phyloP scores from a whole-genome alignment of 2,888 invertebrate species.

The Patella caerulea region DNA sequence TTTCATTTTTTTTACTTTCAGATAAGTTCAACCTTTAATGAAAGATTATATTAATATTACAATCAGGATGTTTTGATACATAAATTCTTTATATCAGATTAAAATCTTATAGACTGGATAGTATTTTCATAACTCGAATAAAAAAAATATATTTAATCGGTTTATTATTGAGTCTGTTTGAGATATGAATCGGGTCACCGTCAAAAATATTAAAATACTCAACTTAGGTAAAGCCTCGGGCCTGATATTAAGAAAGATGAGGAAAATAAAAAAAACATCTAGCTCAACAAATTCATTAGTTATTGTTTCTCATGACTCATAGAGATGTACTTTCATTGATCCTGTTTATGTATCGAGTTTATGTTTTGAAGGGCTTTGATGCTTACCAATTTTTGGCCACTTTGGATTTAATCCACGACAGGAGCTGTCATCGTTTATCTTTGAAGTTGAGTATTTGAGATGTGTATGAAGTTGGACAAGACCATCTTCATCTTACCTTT shows the following conservation, averaged over 20 bases:
- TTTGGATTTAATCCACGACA: not conserved
- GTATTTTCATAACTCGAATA: too few species aligned
- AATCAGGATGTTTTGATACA: too few species aligned
- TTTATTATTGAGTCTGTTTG: too few species aligned
- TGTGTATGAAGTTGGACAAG: not conserved
- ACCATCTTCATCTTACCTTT: not conserved
- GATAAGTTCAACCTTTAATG: too few species aligned
- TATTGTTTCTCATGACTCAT: constrained; percentile 1
- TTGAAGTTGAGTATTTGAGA: not conserved
- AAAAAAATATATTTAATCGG: too few species aligned
- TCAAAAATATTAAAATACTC: too few species aligned
- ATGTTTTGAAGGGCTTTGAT: constrained; percentile 2
- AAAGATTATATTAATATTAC: too few species aligned
- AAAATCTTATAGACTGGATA: too few species aligned
- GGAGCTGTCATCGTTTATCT: not conserved
- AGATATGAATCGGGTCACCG: too few species aligned
- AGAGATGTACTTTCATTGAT: not conserved
- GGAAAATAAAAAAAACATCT: not conserved
- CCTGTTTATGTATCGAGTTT: not conserved
- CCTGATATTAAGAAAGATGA: not conserved
- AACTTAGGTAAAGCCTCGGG: not conserved
- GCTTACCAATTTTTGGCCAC: not conserved
- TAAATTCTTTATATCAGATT: too few species aligned
- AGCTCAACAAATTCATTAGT: constrained; percentile 13
- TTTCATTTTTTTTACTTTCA: too few species aligned